Evolutionary conservation across 2,888 invertebrate species (phyloP).

Genomic region (Tillus elongatus): DNA sequence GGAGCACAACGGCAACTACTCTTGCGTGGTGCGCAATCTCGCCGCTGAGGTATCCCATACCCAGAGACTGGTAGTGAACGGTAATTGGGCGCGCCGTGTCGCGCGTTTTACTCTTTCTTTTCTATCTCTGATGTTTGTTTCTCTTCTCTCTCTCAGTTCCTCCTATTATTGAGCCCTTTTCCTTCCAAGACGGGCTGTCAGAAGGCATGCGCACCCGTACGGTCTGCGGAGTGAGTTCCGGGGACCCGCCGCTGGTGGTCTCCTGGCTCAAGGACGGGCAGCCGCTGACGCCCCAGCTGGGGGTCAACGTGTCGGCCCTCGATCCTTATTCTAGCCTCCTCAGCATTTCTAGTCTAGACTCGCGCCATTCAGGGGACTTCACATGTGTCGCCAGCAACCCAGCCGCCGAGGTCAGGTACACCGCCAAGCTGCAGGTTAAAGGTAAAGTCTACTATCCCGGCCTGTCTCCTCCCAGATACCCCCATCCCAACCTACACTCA

Average conservation of each 20-base stretch:
- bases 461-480: slow-evolving; percentile 23
- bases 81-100: slow-evolving; percentile 50
- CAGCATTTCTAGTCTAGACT: slow-evolving; percentile 67
- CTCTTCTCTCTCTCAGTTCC: slow-evolving; percentile 57
- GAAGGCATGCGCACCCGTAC: slow-evolving; percentile 75
- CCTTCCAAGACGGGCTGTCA: slow-evolving; percentile 72
- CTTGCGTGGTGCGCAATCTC: slow-evolving; percentile 62
- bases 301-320: slow-evolving; percentile 61
- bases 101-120: slow-evolving; percentile 43
- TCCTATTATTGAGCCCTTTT: slow-evolving; percentile 78
- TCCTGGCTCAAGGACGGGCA: slow-evolving; percentile 76
- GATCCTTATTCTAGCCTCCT: slow-evolving; percentile 70
- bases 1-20: slow-evolving; percentile 70
- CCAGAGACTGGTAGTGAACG: slow-evolving; percentile 67
- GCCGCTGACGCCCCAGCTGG: slow-evolving; percentile 55
- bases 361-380: slow-evolving; percentile 67
- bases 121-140: slow-evolving; percentile 53
- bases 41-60: slow-evolving; percentile 66
- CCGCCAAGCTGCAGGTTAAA: slow-evolving; percentile 72
- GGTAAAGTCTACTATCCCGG: slow-evolving; percentile 48
- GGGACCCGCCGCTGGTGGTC: slow-evolving; percentile 71
- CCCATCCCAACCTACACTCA: slow-evolving; percentile 32
- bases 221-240: slow-evolving; percentile 70
- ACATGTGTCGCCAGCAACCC: slow-evolving; percentile 71
- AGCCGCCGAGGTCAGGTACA: slow-evolving; percentile 69